Conservation (phyloP, 2,113 vertebrate genomes). For the Okapia johnstoni region DNA sequence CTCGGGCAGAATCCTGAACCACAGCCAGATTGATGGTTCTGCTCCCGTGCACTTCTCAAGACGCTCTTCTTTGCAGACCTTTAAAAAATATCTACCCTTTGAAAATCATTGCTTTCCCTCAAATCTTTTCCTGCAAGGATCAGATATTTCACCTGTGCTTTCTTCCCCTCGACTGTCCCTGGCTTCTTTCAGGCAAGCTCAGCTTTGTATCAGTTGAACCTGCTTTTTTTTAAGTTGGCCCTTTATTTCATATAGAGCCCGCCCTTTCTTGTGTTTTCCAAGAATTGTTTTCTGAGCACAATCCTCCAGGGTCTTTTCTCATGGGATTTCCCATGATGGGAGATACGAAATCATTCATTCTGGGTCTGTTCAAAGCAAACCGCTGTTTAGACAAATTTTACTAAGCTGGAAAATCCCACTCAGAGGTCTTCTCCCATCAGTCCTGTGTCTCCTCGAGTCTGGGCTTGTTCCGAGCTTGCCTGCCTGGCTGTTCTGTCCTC, state of each 20-base stretch:
- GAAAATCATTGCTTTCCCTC: background rate
- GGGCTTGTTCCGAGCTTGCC: background rate
- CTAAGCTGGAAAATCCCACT: background rate
- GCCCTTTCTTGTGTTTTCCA: background rate
- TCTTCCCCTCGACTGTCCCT: background rate
- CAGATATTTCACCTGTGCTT: background rate
- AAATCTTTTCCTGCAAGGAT: background rate
- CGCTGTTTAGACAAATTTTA: background rate
- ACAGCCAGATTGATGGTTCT: background rate
- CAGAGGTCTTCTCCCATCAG: background rate
- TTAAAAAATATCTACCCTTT: background rate
- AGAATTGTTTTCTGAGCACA: background rate
- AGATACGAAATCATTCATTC: conserved; percentile 13
- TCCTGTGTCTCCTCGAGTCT: background rate
- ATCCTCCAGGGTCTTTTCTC: background rate
- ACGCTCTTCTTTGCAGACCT: background rate
- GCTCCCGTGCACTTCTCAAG: background rate
- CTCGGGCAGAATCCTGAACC: background rate
- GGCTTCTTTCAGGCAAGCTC: background rate
- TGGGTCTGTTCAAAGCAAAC: background rate
- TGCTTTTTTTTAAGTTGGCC: background rate
- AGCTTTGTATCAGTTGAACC: background rate
- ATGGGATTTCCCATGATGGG: background rate
- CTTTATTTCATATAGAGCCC: background rate
- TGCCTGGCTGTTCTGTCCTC: background rate